Evolutionary conservation across 2,797 vertebrate species (phyloP), one percentile per base, ranked within the genome.

Genomic region (Antrozous pallidus): DNA sequence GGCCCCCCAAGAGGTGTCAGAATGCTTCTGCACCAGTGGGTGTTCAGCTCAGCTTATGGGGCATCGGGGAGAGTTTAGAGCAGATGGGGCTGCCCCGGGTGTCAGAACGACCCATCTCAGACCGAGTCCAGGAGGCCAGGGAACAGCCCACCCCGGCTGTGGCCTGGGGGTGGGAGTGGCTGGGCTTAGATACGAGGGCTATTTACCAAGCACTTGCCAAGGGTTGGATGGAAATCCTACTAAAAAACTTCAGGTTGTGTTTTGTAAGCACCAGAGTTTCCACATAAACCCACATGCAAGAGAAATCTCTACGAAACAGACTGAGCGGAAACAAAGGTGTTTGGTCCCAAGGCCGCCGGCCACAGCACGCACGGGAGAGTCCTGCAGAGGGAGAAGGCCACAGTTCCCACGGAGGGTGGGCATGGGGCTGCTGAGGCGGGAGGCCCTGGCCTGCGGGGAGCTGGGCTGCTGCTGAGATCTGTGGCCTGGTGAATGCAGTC

Each of bases 361-460:
- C 6, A 0, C 2, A 1, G 42, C 20, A 6, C 36, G n/a, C 36
- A 26, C 8, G 0, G 16, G 13, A 38, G 49, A 31, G 24, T 8
- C 38, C 49, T 24, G 22, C 33, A 18, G 38, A 58, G 40, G 58
- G 51, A 54, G n/a, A 40, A 42, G 38, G 45, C 31, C 9, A 0
- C 1, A 0, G 42, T 24, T 12, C 20, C 7, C n/a, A 1, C 0
- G 2, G 38, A 33, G 31, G 40, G 47, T 1, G 0, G 58, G 5
- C 13, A 6, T 10, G 18, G 1, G 20, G 33, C 2, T 13, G 38
- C 75, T 22, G 38, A 45, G 49, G 31, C 38, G 6, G 28, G 80
- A 73, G 1, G 20, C 47, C 36, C 54, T 3, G 0, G 40, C 42
- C 33, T 6, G 8, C 28, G 1, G 0, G 7, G 18, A n/a, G 28